Conservation (phyloP, 1,140 invertebrate species). For the Cryptotermes secundus region DNA sequence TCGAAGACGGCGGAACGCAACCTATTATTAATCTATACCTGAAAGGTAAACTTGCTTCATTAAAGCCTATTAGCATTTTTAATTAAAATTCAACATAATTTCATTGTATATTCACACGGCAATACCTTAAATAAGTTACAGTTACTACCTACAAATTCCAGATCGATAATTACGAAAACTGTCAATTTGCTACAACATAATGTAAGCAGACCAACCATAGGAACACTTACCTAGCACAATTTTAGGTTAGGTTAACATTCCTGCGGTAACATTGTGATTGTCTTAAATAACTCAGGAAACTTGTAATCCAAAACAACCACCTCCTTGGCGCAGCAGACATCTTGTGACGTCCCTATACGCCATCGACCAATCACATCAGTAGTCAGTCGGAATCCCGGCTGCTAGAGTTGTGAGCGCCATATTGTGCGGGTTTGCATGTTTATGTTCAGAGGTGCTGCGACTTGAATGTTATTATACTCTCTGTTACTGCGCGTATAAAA, state of each 20-base stretch:
- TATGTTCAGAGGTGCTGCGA: slow-evolving; percentile 44
- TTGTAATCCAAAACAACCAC: background rate
- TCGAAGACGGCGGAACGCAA: background rate
- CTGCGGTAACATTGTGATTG: background rate
- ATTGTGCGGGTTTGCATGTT: slow-evolving; percentile 46
- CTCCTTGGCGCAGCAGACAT: background rate
- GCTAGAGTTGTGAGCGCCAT: slow-evolving; percentile 47
- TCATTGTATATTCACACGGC: background rate
- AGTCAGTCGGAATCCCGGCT: slow-evolving; percentile 46
- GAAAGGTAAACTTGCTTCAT: background rate
- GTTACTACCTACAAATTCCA: too few species aligned
- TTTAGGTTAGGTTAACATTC: background rate
- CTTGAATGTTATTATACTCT: slow-evolving; percentile 39
- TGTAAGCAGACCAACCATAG: too few species aligned
- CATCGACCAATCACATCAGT: slow-evolving; percentile 46
- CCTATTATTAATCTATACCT: background rate
- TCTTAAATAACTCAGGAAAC: background rate
- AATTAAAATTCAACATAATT: background rate
- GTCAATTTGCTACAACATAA: too few species aligned
- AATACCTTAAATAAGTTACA: too few species aligned
- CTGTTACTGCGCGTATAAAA: slow-evolving; percentile 38
- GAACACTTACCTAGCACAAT: background rate
- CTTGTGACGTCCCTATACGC: slow-evolving; percentile 22
- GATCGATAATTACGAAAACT: too few species aligned
- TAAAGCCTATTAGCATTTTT: background rate